Percentiles rank a stretch among this genome's conserved stretches.
Evolutionary conservation across 2,113 vertebrate genomes (phyloP).

Genomic region (Eptesicus fuscus): DNA sequence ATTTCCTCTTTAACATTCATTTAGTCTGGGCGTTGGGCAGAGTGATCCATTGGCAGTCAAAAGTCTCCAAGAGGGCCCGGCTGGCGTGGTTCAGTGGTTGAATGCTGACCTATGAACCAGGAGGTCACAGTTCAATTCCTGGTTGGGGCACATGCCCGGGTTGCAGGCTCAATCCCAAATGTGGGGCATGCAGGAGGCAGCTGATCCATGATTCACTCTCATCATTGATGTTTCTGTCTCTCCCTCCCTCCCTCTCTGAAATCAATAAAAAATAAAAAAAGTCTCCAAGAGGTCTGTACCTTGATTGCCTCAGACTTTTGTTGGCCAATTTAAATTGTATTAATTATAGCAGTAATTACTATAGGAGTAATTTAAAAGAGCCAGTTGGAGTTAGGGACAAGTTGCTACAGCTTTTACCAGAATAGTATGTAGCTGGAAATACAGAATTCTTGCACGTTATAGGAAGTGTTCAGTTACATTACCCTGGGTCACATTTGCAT

Average conservation of each 20-base stretch:
- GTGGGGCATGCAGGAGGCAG: no score
- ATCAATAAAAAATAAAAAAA: no score
- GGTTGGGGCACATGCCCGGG: no score
- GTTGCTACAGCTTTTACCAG: slow-evolving; percentile 27
- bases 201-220: no score
- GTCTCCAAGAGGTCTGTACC: background rate
- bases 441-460: background rate
- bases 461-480: slow-evolving; percentile 65
- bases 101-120: no score
- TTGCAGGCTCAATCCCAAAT: no score
- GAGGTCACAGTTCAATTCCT: no score
- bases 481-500: slow-evolving; percentile 68
- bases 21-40: background rate
- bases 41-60: background rate
- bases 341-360: background rate
- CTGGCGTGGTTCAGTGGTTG: no score
- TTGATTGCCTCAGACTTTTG: background rate
- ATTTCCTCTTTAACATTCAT: background rate
- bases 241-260: no score
- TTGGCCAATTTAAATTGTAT: background rate
- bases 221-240: no score
- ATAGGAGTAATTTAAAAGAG: background rate
- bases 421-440: slow-evolving; percentile 16
- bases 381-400: background rate
- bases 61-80: background rate